Base-by-base conservation (phyloP, 2,113 vertebrate genomes). In the Lanius ludovicianus region DNA sequence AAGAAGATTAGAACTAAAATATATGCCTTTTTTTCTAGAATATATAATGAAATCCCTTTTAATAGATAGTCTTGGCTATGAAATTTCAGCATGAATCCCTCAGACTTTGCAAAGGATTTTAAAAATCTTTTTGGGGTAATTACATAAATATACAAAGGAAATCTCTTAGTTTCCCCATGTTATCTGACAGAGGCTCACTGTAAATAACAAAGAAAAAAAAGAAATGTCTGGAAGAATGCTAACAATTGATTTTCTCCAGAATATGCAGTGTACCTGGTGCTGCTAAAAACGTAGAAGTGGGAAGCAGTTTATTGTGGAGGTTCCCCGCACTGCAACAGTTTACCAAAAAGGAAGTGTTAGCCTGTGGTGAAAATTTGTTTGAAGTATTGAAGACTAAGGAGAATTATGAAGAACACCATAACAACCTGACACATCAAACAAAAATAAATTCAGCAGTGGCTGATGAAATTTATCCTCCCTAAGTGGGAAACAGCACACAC, bases 111-210 rank as follows among this genome's bases (percentile, higher is more conserved):
- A 94, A 60, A 95, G 84, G 87, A 96, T 96, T 94, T 96, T 6
- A 76, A 93, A 95, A 93, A 91, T 78, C 25, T 95, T 92, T 88
- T 88, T 86, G 25, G 65, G 65, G 69, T 96, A 96, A 97, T 96
- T 95, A 60, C 47, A 89, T 84, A 95, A 89, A 92, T 91, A 96
- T 73, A 46, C 79, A 73, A 93, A 87, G 70, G 50, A 76, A 91
- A 77, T 85, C 9, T 82, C 57, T 77, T 63, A 0, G 3, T 79
- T 96, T 89, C 39, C 27, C 69, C 30, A 15, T 63, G 20, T 69
- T 93, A 89, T 83, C 67, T 91, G 42, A 8, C 30, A 83, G 67
- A 80, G 76, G 57, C 50, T 93, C 90, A 80, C 63, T 85, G 84
- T 81, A 96, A 84, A 84, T 89, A n/a, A 78, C 55, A 87, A 83